Evolutionary conservation across 2,888 invertebrate species (phyloP).

Genomic region (Melitaea athalia): DNA sequence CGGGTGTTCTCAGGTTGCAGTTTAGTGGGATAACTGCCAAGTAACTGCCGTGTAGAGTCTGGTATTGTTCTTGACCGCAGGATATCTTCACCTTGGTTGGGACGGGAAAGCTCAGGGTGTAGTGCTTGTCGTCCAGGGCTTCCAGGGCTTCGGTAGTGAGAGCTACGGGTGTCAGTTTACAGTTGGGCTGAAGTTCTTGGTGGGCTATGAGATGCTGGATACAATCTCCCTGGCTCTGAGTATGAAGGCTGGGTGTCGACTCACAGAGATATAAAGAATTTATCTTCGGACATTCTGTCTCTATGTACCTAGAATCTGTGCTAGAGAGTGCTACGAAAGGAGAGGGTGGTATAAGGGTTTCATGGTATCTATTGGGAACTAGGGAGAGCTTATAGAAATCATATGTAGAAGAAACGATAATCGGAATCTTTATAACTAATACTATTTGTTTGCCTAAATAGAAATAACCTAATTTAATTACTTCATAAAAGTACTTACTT

Average conservation of each 20-base stretch:
- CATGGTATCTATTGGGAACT: neutral
- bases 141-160: neutral
- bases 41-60: neutral
- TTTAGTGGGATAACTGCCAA: neutral
- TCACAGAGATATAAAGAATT: neutral
- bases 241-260: neutral
- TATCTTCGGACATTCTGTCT: conserved; percentile 14
- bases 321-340: conserved; percentile 14
- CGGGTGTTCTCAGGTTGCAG: too few species aligned
- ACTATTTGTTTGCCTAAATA: neutral
- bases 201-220: neutral
- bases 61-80: conserved; percentile 1
- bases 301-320: conserved; percentile 10
- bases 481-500: too few species aligned
- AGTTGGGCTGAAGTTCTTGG: neutral
- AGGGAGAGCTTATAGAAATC: neutral
- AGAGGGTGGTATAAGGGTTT: neutral
- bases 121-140: conserved; percentile 4
- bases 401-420: neutral
- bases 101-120: neutral
- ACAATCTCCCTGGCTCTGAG: neutral
- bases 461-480: too few species aligned
- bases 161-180: neutral
- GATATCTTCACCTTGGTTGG: neutral
- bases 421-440: neutral